Conservation (phyloP, 2,888 invertebrate genomes). For the Microctonus brassicae region DNA sequence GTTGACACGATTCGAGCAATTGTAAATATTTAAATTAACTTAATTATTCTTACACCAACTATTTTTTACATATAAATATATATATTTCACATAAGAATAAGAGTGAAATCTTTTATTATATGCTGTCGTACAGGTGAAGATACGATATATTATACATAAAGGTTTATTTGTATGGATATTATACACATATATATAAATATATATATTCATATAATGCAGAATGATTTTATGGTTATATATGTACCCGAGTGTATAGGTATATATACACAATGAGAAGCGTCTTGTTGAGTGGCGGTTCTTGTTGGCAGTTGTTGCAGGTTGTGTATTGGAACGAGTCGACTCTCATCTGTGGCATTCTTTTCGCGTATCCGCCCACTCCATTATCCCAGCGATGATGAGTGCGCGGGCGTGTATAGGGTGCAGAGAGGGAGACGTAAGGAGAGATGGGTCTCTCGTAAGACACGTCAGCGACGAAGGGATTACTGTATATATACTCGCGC, state of each 20-base stretch:
- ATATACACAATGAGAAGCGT: slow-evolving; percentile 41
- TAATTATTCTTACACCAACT: no score
- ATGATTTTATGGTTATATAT: slow-evolving; percentile 57
- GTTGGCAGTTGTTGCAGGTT: slow-evolving; percentile 53
- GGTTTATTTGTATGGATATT: slow-evolving; percentile 1
- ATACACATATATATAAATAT: no score
- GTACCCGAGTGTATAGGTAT: slow-evolving; percentile 51
- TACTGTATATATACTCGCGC: no score
- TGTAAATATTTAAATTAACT: no score
- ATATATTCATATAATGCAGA: slow-evolving; percentile 15
- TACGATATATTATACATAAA: slow-evolving; percentile 18
- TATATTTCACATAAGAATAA: no score
- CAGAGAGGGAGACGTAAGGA: not conserved
- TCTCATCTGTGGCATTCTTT: slow-evolving; percentile 56
- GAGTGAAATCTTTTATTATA: not conserved
- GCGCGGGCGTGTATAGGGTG: slow-evolving; percentile 63
- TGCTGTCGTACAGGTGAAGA: not conserved
- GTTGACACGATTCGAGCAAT: slow-evolving; percentile 19
- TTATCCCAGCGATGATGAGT: slow-evolving; percentile 69
- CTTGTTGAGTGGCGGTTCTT: slow-evolving; percentile 63
- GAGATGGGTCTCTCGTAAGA: slow-evolving; percentile 54
- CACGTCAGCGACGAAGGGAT: slow-evolving; percentile 58
- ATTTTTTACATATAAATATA: no score
- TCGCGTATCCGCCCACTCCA: slow-evolving; percentile 66
- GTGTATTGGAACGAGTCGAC: slow-evolving; percentile 44